phyloP scores from a whole-genome alignment of 2,888 invertebrate genomes.

The Nasonia oneida region DNA sequence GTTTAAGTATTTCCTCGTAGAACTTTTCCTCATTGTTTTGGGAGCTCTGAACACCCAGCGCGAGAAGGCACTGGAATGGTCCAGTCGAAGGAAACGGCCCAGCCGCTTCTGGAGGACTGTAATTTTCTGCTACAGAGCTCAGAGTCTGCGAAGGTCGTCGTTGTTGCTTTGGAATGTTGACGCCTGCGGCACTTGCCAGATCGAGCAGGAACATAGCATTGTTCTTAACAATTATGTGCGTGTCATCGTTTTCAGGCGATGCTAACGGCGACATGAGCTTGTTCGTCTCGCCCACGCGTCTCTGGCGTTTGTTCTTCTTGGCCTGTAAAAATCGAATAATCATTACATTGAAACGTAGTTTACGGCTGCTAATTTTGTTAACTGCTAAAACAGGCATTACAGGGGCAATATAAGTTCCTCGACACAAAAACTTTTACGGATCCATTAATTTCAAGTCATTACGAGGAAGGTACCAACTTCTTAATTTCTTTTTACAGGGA shows the following conservation, averaged over 20 bases:
- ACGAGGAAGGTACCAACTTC: neutral
- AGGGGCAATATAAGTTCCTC: neutral
- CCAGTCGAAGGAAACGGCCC: constrained; percentile 82
- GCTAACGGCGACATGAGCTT: constrained; percentile 75
- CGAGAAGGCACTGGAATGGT: constrained; percentile 83
- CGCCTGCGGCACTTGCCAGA: constrained; percentile 87
- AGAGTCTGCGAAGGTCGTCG: constrained; percentile 77
- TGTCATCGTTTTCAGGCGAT: constrained; percentile 78
- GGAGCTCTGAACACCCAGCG: constrained; percentile 78
- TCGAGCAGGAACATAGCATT: constrained; percentile 97
- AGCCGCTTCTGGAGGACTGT: constrained; percentile 81
- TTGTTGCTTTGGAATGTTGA: constrained; percentile 78
- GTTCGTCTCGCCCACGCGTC: constrained; percentile 58
- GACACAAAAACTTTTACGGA: constrained; percentile 12
- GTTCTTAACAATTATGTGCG: constrained; percentile 90
- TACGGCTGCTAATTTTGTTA: neutral
- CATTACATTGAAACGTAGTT: neutral
- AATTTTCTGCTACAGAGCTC: constrained; percentile 82
- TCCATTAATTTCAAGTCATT: constrained; percentile 6
- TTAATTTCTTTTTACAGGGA: neutral
- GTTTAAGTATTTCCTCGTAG: constrained; percentile 80
- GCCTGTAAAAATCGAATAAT: constrained; percentile 18
- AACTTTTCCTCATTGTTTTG: constrained; percentile 74
- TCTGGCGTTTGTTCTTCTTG: constrained; percentile 66
- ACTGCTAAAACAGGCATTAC: neutral